phyloP scores from a whole-genome alignment of 2,113 vertebrate species.

The Smithornis capensis region DNA sequence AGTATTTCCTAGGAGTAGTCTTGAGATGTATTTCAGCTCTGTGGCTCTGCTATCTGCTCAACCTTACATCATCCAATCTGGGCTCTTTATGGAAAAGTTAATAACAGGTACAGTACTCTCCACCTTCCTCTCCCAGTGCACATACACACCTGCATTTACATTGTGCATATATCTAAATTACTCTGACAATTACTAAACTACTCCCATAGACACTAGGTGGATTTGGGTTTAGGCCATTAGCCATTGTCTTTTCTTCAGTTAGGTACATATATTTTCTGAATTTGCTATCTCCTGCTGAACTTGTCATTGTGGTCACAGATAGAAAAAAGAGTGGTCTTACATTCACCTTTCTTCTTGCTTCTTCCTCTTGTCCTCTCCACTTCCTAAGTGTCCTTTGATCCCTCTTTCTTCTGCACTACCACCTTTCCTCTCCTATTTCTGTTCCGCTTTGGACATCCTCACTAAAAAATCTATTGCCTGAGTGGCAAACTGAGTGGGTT shows the following conservation, averaged over 20 bases:
- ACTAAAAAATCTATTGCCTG: neutral
- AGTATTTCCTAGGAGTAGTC: neutral
- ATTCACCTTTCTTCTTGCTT: neutral
- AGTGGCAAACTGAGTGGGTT: neutral
- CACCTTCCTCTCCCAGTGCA: neutral
- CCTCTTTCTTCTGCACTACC: neutral
- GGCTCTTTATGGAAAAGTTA: neutral
- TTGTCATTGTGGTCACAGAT: neutral
- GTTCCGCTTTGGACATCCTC: neutral
- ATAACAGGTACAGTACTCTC: neutral
- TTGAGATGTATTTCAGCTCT: neutral
- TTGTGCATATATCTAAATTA: neutral
- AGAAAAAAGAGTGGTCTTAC: neutral
- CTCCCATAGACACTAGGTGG: neutral
- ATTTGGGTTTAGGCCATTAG: neutral
- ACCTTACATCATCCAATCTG: neutral
- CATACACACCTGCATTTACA: neutral
- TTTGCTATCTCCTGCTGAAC: neutral
- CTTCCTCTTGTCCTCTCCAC: neutral
- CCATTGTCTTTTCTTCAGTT: neutral
- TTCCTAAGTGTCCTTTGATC: neutral
- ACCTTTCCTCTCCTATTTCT: neutral
- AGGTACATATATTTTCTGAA: neutral
- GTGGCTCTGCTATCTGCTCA: neutral
- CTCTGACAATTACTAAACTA: neutral